Conservation (phyloP, 1,140 invertebrate genomes). For the Drosophila hydei region DNA sequence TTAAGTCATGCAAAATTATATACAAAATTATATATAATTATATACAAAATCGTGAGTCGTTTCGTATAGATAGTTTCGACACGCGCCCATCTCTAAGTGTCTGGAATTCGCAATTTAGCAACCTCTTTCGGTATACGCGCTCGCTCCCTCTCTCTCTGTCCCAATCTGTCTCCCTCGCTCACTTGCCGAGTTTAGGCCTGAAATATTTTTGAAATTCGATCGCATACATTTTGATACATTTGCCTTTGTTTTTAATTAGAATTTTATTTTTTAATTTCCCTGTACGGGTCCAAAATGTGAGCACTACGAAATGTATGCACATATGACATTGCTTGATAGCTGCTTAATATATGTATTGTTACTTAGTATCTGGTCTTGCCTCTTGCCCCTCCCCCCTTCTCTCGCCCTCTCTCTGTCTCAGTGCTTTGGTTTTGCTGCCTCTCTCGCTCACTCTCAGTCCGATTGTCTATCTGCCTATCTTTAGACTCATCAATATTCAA, state of each 20-base stretch:
- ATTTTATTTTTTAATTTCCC: background rate
- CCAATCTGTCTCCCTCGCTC: background rate
- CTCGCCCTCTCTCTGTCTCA: background rate
- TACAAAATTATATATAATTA: too few relatives aligned
- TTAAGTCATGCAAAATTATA: too few relatives aligned
- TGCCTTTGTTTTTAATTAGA: slow-evolving; percentile 25
- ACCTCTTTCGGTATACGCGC: too few relatives aligned
- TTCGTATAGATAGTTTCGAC: background rate
- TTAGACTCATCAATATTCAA: slow-evolving; percentile 75
- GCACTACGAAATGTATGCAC: slow-evolving; percentile 10
- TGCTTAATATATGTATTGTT: slow-evolving; percentile 28
- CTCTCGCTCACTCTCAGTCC: slow-evolving; percentile 10
- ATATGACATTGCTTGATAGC: background rate
- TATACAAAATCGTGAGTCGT: background rate
- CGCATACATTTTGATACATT: slow-evolving; percentile 25
- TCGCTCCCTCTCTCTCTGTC: background rate
- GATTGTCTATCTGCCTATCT: slow-evolving; percentile 29
- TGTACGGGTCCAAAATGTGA: slow-evolving; percentile 15
- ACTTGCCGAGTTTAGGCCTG: background rate
- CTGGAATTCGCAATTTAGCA: background rate
- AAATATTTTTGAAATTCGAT: slow-evolving; percentile 19
- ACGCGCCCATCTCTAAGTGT: slow-evolving; percentile 8
- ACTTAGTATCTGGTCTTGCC: slow-evolving; percentile 15
- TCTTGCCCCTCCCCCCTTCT: background rate
- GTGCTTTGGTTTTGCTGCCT: background rate